These are phyloP conservation scores for Cheirogaleus medius DNA, from an alignment of 2,113 vertebrate genomes.

Conservation along the genomic window DNA sequence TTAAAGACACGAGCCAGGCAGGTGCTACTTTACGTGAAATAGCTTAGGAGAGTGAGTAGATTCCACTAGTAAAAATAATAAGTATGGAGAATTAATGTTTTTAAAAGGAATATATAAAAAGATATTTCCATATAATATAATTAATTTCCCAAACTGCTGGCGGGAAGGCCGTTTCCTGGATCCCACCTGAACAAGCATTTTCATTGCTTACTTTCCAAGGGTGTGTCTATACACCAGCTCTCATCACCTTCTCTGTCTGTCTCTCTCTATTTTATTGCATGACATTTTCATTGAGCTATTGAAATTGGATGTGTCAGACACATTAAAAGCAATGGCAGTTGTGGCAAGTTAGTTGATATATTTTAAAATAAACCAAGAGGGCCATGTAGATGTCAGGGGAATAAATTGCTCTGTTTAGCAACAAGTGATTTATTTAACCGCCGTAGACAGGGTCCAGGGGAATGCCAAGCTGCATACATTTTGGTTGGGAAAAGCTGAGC, in stretches of 20 bases:
- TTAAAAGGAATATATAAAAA: not conserved
- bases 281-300: constrained; percentile 70
- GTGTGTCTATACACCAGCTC: not conserved
- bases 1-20: not conserved
- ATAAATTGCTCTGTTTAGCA: constrained; percentile 69
- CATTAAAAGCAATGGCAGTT: constrained; percentile 62
- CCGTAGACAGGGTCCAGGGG: not conserved
- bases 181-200: not conserved
- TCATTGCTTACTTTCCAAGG: not conserved
- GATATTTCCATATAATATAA: not conserved
- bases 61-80: not conserved
- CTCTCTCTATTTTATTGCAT: constrained; percentile 37
- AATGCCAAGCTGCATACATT: constrained; percentile 50
- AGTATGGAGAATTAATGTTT: not conserved
- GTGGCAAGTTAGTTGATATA: constrained; percentile 71
- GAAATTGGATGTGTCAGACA: constrained; percentile 70
- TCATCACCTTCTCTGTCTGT: not conserved
- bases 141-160: not conserved
- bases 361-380: constrained; percentile 74
- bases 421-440: constrained; percentile 66
- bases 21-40: not conserved
- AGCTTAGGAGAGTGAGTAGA: not conserved
- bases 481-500: constrained; percentile 23
- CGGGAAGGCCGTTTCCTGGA: not conserved
- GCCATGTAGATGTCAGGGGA: constrained; percentile 51